Conservation (phyloP, 2,888 invertebrate genomes). For the Amphipoea oculea region DNA sequence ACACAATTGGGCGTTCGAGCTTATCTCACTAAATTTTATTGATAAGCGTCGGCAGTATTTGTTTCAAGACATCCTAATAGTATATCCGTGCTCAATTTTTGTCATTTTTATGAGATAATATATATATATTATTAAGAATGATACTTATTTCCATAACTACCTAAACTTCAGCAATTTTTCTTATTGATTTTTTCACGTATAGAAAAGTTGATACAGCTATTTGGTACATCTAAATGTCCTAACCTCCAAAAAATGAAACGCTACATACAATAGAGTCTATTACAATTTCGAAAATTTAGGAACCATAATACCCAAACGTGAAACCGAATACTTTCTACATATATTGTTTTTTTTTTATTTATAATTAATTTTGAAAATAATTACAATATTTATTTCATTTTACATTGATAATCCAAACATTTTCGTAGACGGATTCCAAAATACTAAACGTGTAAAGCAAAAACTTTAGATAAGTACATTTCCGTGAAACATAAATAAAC, state of each 20-base stretch:
- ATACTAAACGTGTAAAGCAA: constrained; percentile 85
- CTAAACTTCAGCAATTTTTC: constrained; percentile 86
- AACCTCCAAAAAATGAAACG: constrained; percentile 88
- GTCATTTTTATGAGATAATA: constrained; percentile 80
- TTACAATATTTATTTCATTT: constrained; percentile 84
- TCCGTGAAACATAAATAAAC: constrained; percentile 85
- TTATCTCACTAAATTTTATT: constrained; percentile 82
- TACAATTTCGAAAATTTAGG: constrained; percentile 91
- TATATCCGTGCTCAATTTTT: constrained; percentile 89
- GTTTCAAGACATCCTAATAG: constrained; percentile 87
- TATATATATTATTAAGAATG: constrained; percentile 79
- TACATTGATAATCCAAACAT: constrained; percentile 86
- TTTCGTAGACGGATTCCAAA: constrained; percentile 89
- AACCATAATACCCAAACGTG: constrained; percentile 91
- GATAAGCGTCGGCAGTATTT: constrained; percentile 88
- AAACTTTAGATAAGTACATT: constrained; percentile 81
- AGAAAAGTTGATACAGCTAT: constrained; percentile 90
- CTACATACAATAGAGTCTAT: constrained; percentile 90
- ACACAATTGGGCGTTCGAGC: constrained; percentile 75
- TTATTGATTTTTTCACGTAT: constrained; percentile 87
- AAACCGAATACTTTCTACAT: constrained; percentile 88
- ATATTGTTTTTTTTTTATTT: constrained; percentile 83
- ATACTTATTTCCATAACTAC: constrained; percentile 87
- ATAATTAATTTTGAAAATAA: constrained; percentile 90
- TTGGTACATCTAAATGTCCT: constrained; percentile 90